Percentiles rank a stretch among this genome's conserved stretches.
Conservation (phyloP, 2,888 invertebrate species). For the Antheraea yamamai region DNA sequence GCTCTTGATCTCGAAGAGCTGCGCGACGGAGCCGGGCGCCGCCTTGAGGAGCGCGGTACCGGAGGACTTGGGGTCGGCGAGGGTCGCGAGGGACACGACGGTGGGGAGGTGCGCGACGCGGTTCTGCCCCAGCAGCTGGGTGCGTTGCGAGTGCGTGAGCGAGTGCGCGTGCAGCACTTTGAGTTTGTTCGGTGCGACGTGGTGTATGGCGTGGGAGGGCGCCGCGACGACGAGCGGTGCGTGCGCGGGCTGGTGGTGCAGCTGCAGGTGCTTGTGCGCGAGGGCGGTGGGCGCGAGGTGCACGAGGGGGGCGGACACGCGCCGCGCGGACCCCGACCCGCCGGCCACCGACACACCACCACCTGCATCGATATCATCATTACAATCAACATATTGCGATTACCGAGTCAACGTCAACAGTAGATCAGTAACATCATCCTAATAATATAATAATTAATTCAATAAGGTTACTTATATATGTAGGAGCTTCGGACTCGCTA, state of each 20-base stretch:
- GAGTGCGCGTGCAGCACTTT: conserved; percentile 70
- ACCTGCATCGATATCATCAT: neutral
- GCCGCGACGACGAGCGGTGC: conserved; percentile 53
- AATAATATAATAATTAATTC: no score
- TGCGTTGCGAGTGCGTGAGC: conserved; percentile 60
- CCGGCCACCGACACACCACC: conserved; percentile 24
- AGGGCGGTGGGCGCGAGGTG: conserved; percentile 49
- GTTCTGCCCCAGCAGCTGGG: conserved; percentile 59
- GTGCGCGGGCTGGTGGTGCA: conserved; percentile 25
- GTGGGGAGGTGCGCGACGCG: conserved; percentile 52
- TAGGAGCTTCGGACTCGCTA: no score
- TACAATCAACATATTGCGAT: neutral
- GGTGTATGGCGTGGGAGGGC: conserved; percentile 50
- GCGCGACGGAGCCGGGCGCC: conserved; percentile 61
- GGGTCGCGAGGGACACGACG: conserved; percentile 64
- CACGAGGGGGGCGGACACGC: conserved; percentile 51
- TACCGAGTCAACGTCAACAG: no score
- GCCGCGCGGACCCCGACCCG: conserved; percentile 35
- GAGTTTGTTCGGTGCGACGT: conserved; percentile 59
- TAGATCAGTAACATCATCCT: no score
- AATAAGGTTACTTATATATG: no score
- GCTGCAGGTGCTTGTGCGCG: conserved; percentile 48
- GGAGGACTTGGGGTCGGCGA: conserved; percentile 54
- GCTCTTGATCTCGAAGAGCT: conserved; percentile 71
- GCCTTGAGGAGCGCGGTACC: conserved; percentile 56